These are phyloP conservation scores for Pantherophis alleghaniensis DNA, from an alignment of 2,797 vertebrate species.

Conservation along the genomic window DNA sequence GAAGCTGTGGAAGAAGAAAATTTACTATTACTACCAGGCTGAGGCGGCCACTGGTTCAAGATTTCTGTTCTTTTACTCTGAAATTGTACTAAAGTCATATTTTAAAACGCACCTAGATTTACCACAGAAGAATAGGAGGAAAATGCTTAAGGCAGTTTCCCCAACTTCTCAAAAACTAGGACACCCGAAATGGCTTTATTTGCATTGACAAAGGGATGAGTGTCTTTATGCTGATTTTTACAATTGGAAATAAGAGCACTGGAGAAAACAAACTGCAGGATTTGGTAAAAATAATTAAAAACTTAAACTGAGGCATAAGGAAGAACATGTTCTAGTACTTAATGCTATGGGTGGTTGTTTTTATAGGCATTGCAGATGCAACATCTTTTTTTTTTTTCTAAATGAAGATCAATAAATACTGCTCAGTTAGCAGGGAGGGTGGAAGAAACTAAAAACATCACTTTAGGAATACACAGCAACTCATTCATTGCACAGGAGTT, in stretches of 20 bases:
- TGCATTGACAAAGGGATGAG: slow-evolving; percentile 8
- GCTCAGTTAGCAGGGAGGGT: not conserved
- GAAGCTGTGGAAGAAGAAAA: slow-evolving; percentile 22
- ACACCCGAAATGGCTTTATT: slow-evolving; percentile 28
- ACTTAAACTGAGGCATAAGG: not conserved
- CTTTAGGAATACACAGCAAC: not conserved
- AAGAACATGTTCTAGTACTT: not conserved
- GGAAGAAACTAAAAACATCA: not conserved
- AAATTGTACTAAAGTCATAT: not conserved
- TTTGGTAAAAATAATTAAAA: not conserved
- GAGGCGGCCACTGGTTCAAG: slow-evolving; percentile 9
- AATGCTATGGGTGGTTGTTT: not conserved
- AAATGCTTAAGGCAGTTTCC: rapidly evolving
- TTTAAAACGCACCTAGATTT: slow-evolving; percentile 2
- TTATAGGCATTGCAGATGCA: rapidly evolving
- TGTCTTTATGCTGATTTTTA: slow-evolving; percentile 16
- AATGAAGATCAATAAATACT: not conserved
- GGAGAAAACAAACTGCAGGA: slow-evolving; percentile 27
- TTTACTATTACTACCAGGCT: not conserved
- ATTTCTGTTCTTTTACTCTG: not conserved
- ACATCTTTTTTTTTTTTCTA: not conserved
- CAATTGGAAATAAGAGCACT: slow-evolving; percentile 6
- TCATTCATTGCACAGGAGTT: rapidly evolving
- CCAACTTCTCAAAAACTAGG: not conserved
- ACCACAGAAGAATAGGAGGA: not conserved